These are phyloP conservation scores for Steatornis caripensis DNA, from an alignment of 2,113 vertebrate species.

Conservation along the genomic window DNA sequence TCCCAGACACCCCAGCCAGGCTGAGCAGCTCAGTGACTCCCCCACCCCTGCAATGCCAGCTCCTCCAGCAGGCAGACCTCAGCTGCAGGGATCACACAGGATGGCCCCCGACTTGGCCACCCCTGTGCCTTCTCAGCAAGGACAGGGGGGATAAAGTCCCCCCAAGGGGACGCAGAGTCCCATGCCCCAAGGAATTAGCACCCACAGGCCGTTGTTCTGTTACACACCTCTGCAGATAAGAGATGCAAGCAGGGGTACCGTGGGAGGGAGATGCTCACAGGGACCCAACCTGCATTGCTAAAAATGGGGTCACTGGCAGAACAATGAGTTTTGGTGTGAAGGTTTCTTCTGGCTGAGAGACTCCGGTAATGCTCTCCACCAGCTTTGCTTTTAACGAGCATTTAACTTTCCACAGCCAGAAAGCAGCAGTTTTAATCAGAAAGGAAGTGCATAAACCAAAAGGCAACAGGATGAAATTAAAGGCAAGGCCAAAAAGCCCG, in stretches of 20 bases:
- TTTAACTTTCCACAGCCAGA: not conserved
- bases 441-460: conserved; percentile 13
- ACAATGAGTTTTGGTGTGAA: not conserved
- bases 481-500: not conserved
- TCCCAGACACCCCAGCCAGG: not conserved
- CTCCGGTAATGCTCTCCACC: fast-evolving
- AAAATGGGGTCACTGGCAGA: not conserved
- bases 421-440: not conserved
- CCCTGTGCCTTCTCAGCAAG: fast-evolving
- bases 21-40: fast-evolving
- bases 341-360: not conserved
- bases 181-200: fast-evolving
- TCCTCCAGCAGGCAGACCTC: not conserved
- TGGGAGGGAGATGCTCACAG: not conserved
- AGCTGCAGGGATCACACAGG: not conserved
- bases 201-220: not conserved
- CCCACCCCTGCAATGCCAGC: not conserved
- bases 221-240: fast-evolving
- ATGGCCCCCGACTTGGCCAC: not conserved
- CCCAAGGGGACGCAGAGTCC: not conserved
- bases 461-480: conserved; percentile 9
- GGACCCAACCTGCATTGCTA: not conserved
- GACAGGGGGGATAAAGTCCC: fast-evolving
- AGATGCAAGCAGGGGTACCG: fast-evolving
- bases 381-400: not conserved